Percentiles rank a stretch among this genome's conserved stretches.
Evolutionary conservation across 2,797 vertebrate genomes (phyloP).

Genomic region (Argyrosomus regius): DNA sequence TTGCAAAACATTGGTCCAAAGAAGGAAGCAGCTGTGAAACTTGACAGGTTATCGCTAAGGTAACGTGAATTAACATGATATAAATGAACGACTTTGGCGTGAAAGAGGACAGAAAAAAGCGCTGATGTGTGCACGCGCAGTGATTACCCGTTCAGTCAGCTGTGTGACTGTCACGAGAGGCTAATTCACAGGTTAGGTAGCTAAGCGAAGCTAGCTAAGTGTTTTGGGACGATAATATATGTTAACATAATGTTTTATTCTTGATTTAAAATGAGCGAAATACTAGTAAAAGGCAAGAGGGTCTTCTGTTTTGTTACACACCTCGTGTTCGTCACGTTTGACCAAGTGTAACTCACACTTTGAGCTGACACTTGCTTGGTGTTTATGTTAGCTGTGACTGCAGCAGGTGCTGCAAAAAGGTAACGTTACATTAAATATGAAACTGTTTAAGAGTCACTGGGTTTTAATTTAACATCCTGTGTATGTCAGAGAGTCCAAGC

Average conservation of each 20-base stretch:
- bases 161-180: background rate
- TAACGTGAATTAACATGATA: constrained; percentile 11
- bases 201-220: constrained; percentile 53
- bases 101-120: accelerated
- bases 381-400: constrained; percentile 20
- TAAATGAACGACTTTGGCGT: accelerated
- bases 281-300: accelerated
- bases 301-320: background rate
- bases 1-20: constrained; percentile 13
- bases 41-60: constrained; percentile 53
- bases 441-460: background rate
- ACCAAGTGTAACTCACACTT: background rate
- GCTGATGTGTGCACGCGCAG: background rate
- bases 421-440: background rate
- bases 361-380: background rate
- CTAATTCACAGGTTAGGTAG: constrained; percentile 16
- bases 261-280: background rate
- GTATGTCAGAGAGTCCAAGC: accelerated
- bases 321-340: accelerated
- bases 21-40: constrained; percentile 67
- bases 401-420: constrained; percentile 20
- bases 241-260: background rate
- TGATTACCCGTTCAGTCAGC: accelerated
- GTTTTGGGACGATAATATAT: background rate
- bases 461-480: accelerated